A percentile compares a stretch with the other conserved stretches of the same genome.
Conservation (phyloP, 2,888 invertebrate species). For the Hipparchia sbordonii region DNA sequence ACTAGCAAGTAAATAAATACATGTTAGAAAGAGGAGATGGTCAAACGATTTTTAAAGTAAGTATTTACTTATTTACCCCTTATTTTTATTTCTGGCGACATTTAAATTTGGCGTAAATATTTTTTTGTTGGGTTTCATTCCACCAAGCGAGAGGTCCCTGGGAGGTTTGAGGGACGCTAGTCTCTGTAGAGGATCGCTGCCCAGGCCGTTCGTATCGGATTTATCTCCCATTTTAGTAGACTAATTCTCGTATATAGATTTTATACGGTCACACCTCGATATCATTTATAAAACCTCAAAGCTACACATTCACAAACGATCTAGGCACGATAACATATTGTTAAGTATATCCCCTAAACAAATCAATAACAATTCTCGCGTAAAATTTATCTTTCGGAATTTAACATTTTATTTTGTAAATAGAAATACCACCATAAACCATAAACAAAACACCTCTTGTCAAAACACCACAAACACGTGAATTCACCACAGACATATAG, state of each 20-base stretch:
- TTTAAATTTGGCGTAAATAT: conserved; percentile 84
- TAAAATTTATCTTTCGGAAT: too few relatives aligned
- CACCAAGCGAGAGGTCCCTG: conserved; percentile 82
- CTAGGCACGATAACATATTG: neutral
- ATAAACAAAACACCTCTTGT: too few relatives aligned
- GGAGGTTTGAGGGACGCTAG: conserved; percentile 80
- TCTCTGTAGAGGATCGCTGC: conserved; percentile 64
- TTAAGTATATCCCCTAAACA: neutral
- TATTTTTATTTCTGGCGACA: conserved; percentile 83
- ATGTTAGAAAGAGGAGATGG: neutral
- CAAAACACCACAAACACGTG: too few relatives aligned
- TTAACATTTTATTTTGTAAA: too few relatives aligned
- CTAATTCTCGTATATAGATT: conserved; percentile 46
- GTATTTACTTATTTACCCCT: conserved; percentile 54
- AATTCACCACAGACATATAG: too few relatives aligned
- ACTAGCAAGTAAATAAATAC: too few relatives aligned
- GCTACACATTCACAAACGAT: neutral
- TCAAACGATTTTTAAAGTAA: neutral
- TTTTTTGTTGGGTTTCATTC: conserved; percentile 77
- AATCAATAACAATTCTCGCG: too few relatives aligned
- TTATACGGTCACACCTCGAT: neutral
- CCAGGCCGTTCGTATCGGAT: conserved; percentile 58
- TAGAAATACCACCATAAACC: too few relatives aligned
- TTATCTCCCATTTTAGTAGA: conserved; percentile 62
- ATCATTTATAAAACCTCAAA: neutral